These are phyloP conservation scores for Glyptemys insculpta DNA, from an alignment of 2,797 vertebrate species.

Conservation along the genomic window DNA sequence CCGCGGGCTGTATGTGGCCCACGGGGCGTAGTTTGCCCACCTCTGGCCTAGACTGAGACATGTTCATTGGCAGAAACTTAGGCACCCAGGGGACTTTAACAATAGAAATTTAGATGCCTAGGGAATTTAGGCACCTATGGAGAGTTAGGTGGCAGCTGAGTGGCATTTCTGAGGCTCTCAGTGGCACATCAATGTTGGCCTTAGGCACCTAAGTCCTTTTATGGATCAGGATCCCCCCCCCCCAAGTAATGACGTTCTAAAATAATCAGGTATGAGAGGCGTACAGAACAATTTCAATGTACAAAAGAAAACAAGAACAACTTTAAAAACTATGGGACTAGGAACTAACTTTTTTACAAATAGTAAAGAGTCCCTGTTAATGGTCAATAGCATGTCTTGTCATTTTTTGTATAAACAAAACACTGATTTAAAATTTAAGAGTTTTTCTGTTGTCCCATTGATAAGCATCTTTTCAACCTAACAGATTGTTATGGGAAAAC, in stretches of 20 bases:
- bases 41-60: not conserved
- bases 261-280: not conserved
- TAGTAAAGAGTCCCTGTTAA: accelerated
- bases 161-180: not conserved
- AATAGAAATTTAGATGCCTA: not conserved
- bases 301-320: not conserved
- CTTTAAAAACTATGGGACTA: not conserved
- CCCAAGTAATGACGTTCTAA: not conserved
- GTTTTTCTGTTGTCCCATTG: not conserved
- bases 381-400: not conserved
- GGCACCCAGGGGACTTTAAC: not conserved
- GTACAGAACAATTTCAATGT: not conserved
- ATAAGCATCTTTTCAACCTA: not conserved
- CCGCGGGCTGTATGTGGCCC: no score
- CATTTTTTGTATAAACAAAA: not conserved
- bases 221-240: not conserved
- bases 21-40: no score
- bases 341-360: not conserved
- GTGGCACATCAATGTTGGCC: not conserved
- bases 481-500: not conserved
- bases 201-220: not conserved
- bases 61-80: not conserved
- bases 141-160: not conserved
- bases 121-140: not conserved
- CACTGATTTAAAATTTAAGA: not conserved